Percentiles rank a stretch among this genome's conserved stretches.
Conservation (phyloP, 2,113 vertebrate species). For the Pachypanchax playfairii region DNA sequence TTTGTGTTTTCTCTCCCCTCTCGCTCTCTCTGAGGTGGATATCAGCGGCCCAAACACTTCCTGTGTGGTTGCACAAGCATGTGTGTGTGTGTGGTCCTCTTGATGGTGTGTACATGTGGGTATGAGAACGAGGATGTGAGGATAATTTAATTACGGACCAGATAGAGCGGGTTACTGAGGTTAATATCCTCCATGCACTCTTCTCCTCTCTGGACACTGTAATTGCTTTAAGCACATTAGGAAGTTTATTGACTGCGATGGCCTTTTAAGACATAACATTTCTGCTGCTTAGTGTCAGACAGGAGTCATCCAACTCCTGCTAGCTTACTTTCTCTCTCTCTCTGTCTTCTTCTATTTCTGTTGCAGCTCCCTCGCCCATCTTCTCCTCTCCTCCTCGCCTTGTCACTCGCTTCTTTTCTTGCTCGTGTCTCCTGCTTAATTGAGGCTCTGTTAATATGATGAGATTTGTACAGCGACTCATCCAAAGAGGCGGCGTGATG, state of each 20-base stretch:
- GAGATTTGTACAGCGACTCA: constrained; percentile 61
- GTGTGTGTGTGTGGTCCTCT: background rate
- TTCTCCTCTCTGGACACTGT: constrained; percentile 73
- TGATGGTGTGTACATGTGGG: constrained; percentile 28
- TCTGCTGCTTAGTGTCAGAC: constrained; percentile 75
- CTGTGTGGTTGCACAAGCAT: constrained; percentile 17
- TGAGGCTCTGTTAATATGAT: constrained; percentile 68
- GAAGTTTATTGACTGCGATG: constrained; percentile 78
- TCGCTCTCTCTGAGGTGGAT: no score
- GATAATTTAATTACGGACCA: constrained; percentile 77
- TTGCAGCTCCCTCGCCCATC: constrained; percentile 18
- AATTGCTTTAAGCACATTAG: constrained; percentile 81
- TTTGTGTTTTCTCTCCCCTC: no score
- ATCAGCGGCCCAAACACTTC: background rate
- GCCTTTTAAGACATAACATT: constrained; percentile 79
- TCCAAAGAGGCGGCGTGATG: constrained; percentile 63
- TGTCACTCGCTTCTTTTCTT: constrained; percentile 43
- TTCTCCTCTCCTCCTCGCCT: constrained; percentile 34
- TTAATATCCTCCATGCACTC: constrained; percentile 79
- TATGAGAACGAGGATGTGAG: constrained; percentile 65
- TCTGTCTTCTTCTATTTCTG: constrained; percentile 46
- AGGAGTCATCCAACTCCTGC: constrained; percentile 59
- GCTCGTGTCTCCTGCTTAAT: constrained; percentile 58
- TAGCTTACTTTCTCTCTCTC: no score
- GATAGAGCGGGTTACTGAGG: constrained; percentile 76